phyloP scores from a whole-genome alignment of 2,113 vertebrate species.

The Centrocercus urophasianus region DNA sequence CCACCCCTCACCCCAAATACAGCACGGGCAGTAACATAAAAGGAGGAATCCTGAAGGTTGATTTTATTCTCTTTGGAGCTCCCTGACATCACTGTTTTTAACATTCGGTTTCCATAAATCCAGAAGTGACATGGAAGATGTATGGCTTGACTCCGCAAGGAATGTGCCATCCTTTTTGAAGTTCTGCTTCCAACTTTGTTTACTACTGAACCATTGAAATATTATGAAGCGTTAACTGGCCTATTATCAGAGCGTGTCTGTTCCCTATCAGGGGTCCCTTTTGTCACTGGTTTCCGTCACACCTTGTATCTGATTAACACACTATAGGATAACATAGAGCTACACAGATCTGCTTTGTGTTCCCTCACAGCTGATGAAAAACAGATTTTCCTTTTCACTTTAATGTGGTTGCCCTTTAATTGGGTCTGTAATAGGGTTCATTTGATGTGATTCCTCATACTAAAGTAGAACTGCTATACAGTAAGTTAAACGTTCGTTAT shows the following conservation, averaged over 20 bases:
- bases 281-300: constrained; percentile 81
- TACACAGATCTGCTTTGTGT: constrained; percentile 79
- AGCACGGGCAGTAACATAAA: constrained; percentile 38
- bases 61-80: constrained; percentile 58
- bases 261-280: constrained; percentile 77
- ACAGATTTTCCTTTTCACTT: constrained; percentile 79
- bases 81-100: constrained; percentile 56
- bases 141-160: constrained; percentile 52
- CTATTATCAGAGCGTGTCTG: constrained; percentile 74
- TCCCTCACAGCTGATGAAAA: constrained; percentile 76
- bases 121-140: constrained; percentile 58
- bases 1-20: background rate
- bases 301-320: constrained; percentile 80
- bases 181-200: constrained; percentile 74
- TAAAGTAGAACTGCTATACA: constrained; percentile 59
- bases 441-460: constrained; percentile 72
- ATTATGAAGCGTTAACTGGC: constrained; percentile 71
- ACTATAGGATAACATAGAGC: constrained; percentile 76
- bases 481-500: constrained; percentile 50
- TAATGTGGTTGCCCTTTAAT: constrained; percentile 80
- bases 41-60: constrained; percentile 36
- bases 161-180: constrained; percentile 80
- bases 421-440: constrained; percentile 77
- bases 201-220: constrained; percentile 72
- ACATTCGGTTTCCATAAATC: constrained; percentile 74